Percentiles rank a stretch among this genome's conserved stretches.
Conservation (phyloP, 2,888 invertebrate genomes). For the Laspeyria flexula region DNA sequence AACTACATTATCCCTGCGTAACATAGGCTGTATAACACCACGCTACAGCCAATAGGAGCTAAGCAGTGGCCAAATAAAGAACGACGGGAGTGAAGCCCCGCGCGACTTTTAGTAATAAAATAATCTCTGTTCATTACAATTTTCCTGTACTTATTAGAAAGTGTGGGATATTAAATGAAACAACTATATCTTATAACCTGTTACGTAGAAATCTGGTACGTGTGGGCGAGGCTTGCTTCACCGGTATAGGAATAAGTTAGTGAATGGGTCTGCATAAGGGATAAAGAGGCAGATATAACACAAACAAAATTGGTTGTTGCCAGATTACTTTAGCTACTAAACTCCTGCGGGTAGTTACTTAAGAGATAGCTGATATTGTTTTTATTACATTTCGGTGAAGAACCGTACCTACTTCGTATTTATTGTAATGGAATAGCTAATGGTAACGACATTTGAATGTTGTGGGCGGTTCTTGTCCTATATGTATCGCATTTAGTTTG, state of each 20-base stretch:
- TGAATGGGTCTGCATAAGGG: slow-evolving; percentile 34
- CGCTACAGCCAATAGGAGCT: too few relatives aligned
- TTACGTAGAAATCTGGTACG: slow-evolving; percentile 65
- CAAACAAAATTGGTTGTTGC: slow-evolving; percentile 21
- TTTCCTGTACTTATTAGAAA: slow-evolving; percentile 22
- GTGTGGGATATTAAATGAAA: slow-evolving; percentile 40
- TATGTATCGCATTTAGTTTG: neutral
- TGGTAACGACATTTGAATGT: neutral
- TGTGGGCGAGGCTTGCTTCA: slow-evolving; percentile 64
- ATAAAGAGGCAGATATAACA: slow-evolving; percentile 15
- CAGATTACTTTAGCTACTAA: slow-evolving; percentile 23
- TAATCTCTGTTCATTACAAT: neutral
- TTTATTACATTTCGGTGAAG: neutral
- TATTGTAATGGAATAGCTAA: neutral
- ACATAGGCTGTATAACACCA: too few relatives aligned
- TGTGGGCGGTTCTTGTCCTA: neutral
- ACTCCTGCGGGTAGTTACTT: slow-evolving; percentile 10
- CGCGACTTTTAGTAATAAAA: too few relatives aligned
- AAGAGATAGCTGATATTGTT: slow-evolving; percentile 19
- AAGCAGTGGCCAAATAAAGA: too few relatives aligned
- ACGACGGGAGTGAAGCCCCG: too few relatives aligned
- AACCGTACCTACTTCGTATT: neutral
- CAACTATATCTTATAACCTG: slow-evolving; percentile 55
- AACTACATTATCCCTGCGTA: too few relatives aligned
- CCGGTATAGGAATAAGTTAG: slow-evolving; percentile 50